Conservation (phyloP, 1,140 invertebrate genomes). For the Drosophila kikkawai region DNA sequence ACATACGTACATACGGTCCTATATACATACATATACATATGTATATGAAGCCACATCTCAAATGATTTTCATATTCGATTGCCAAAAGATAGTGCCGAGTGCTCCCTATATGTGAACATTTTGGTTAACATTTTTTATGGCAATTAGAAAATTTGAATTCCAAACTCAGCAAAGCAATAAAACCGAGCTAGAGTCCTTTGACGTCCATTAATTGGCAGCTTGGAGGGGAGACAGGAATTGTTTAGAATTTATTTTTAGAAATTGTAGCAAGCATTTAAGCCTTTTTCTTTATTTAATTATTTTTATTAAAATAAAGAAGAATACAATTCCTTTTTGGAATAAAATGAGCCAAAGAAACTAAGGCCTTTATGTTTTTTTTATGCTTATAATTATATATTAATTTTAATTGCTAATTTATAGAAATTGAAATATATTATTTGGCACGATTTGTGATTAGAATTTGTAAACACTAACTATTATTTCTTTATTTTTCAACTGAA, state of each 20-base stretch:
- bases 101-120: neutral
- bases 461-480: no score
- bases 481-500: no score
- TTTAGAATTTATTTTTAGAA: no score
- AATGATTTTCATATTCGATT: constrained; percentile 35
- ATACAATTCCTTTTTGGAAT: no score
- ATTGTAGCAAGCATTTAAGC: neutral
- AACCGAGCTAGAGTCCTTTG: neutral
- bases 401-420: no score
- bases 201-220: neutral
- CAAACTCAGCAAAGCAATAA: neutral
- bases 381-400: no score
- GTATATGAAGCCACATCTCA: constrained; percentile 14
- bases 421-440: no score
- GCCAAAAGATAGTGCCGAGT: constrained; percentile 23
- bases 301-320: no score
- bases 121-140: neutral
- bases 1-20: neutral
- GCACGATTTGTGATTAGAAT: no score
- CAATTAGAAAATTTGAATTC: neutral
- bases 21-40: neutral
- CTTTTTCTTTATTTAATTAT: no score
- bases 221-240: neutral
- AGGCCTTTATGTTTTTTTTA: no score
- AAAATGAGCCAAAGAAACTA: no score